These are phyloP conservation scores for Xanthorhoe spadicearia DNA, from an alignment of 2,888 invertebrate genomes.

Conservation along the genomic window DNA sequence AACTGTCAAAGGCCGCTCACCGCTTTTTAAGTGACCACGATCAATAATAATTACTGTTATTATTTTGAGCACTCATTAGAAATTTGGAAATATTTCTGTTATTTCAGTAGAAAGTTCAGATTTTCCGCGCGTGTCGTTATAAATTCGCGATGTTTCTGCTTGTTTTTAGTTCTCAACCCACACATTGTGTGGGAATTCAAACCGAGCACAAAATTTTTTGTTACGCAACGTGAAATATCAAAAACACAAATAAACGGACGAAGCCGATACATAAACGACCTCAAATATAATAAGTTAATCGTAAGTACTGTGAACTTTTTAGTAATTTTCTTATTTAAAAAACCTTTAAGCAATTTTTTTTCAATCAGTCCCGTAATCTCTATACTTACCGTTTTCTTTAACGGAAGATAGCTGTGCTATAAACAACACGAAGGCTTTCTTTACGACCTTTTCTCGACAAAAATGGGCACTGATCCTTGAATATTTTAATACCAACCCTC, in stretches of 20 bases:
- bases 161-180: neutral
- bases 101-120: neutral
- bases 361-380: neutral
- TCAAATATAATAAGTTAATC: neutral
- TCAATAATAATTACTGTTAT: too few relatives aligned
- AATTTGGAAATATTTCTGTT: neutral
- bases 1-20: too few relatives aligned
- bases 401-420: constrained; percentile 6
- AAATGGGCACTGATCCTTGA: constrained; percentile 31
- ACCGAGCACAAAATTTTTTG: neutral
- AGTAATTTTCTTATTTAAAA: neutral
- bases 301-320: neutral
- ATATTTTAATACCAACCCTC: constrained; percentile 38
- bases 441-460: constrained; percentile 26
- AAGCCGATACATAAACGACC: neutral
- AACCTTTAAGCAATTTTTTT: neutral
- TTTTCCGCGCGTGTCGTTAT: constrained; percentile 1
- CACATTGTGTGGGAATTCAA: neutral
- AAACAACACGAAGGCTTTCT: constrained; percentile 16
- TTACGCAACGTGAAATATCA: neutral
- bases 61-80: too few relatives aligned
- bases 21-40: too few relatives aligned
- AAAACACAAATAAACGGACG: neutral
- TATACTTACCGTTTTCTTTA: constrained; percentile 5
- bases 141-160: neutral